These are phyloP conservation scores for Steatocranus sp. DNA, from an alignment of 2,797 vertebrate genomes.

Conservation along the genomic window DNA sequence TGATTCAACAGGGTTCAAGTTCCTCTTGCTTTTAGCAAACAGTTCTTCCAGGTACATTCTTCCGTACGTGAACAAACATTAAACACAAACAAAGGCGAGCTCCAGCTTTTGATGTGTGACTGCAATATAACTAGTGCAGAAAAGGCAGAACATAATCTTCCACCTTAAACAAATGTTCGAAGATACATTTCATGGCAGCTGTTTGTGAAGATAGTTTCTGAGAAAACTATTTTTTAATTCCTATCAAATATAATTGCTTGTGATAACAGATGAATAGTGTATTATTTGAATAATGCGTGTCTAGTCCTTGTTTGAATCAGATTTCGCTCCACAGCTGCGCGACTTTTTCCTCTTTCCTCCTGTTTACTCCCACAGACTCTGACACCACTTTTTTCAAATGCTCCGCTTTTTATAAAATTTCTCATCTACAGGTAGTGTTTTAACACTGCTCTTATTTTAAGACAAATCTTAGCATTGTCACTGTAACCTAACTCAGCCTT, in stretches of 20 bases:
- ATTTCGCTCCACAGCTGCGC: background rate
- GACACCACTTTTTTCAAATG: background rate
- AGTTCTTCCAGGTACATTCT: background rate
- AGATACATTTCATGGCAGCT: background rate
- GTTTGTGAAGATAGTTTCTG: background rate
- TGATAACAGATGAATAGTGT: conserved; percentile 1
- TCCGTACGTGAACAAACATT: background rate
- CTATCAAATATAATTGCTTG: background rate
- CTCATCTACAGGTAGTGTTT: background rate
- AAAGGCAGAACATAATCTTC: background rate
- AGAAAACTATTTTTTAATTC: background rate
- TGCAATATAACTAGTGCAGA: background rate
- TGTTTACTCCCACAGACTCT: background rate
- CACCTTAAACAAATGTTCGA: background rate
- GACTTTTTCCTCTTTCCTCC: conserved; percentile 28
- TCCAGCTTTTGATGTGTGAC: background rate
- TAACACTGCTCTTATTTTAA: background rate
- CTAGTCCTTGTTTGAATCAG: conserved; percentile 23
- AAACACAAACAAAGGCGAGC: background rate
- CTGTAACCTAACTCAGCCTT: background rate
- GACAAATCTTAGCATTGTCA: background rate
- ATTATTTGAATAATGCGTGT: conserved; percentile 18
- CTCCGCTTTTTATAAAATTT: background rate
- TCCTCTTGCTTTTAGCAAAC: background rate
- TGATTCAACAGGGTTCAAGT: background rate